phyloP scores from a whole-genome alignment of 2,113 vertebrate species.

The Clarias batrachus region DNA sequence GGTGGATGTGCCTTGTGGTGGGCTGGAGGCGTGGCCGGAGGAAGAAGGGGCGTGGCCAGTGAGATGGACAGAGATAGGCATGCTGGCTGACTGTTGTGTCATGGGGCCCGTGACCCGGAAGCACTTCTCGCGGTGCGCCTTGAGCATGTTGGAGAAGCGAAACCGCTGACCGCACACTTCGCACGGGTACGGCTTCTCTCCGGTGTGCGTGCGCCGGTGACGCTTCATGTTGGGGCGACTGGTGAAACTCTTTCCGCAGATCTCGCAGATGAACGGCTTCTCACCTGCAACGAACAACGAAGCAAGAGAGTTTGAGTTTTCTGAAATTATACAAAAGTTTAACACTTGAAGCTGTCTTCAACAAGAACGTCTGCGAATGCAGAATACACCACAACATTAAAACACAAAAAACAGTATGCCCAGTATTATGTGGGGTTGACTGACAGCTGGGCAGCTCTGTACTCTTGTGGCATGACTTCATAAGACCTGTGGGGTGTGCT shows the following conservation, averaged over 20 bases:
- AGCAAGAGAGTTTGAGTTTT: not conserved
- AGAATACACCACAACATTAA: not conserved
- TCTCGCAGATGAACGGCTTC: slow-evolving; percentile 98
- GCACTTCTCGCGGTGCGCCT: slow-evolving; percentile 97
- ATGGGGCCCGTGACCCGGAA: slow-evolving; percentile 93
- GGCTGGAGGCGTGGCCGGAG: slow-evolving; percentile 64
- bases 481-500: no score
- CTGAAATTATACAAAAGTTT: not conserved
- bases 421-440: no score
- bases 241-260: slow-evolving; percentile 98
- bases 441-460: no score
- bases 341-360: not conserved
- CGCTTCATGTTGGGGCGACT: slow-evolving; percentile 98
- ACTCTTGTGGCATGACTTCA: no score
- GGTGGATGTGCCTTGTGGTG: slow-evolving; percentile 67
- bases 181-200: slow-evolving; percentile 96
- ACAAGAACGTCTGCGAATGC: not conserved
- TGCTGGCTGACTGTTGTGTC: slow-evolving; percentile 76
- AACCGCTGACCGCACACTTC: slow-evolving; percentile 96
- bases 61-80: slow-evolving; percentile 75
- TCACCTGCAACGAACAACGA: slow-evolving; percentile 77
- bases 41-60: slow-evolving; percentile 73
- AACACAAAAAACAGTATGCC: no score
- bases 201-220: slow-evolving; percentile 93
- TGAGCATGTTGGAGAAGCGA: slow-evolving; percentile 99